Evolutionary conservation across 2,113 vertebrate species (phyloP).

Genomic region (Oreochromis aureus): DNA sequence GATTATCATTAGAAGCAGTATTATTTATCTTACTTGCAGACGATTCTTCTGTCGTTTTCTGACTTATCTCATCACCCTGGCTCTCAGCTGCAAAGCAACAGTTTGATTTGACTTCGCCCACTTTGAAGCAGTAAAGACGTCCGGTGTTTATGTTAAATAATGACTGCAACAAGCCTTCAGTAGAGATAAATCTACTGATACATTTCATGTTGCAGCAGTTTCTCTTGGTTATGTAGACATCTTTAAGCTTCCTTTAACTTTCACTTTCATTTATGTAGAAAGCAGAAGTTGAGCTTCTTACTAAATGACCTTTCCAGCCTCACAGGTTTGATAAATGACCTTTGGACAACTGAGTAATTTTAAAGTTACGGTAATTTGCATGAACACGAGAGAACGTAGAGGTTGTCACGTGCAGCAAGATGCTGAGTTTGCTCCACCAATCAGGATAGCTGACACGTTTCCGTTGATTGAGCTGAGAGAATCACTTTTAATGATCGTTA

Average conservation of each 20-base stretch:
- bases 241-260: neutral
- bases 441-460: neutral
- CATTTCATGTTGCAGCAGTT: neutral
- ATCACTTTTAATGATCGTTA: neutral
- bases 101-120: neutral
- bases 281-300: neutral
- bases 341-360: neutral
- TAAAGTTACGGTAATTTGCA: neutral
- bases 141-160: neutral
- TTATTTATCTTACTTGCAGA: neutral
- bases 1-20: neutral
- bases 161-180: neutral
- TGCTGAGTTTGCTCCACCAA: neutral
- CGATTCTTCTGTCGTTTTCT: neutral
- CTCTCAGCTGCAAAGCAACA: neutral
- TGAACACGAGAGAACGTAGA: neutral
- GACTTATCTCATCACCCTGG: neutral
- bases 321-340: neutral
- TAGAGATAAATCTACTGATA: neutral
- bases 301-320: neutral
- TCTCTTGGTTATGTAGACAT: neutral
- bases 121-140: neutral
- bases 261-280: neutral
- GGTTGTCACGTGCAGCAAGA: accelerated
- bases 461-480: neutral